A percentile compares a stretch with the other conserved stretches of the same genome.
Conservation (phyloP, 1,140 invertebrate genomes). For the Nomia melanderi region DNA sequence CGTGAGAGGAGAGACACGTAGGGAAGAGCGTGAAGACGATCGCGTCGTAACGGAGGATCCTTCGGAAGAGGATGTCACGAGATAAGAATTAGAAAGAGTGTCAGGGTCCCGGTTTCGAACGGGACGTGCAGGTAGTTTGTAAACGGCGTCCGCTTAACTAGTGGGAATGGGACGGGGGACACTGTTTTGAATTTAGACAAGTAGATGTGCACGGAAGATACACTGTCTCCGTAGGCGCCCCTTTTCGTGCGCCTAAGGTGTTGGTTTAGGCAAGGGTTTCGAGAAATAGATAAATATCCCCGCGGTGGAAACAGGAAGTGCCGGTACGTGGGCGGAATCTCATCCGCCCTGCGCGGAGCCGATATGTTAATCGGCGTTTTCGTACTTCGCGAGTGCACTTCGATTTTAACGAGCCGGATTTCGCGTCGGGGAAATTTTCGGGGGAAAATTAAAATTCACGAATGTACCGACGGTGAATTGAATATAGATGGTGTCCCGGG, state of each 20-base stretch:
- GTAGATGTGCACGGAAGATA: constrained; percentile 65
- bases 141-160: neutral
- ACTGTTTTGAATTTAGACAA: constrained; percentile 56
- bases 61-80: constrained; percentile 57
- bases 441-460: neutral
- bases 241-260: constrained; percentile 66
- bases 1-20: too few species aligned
- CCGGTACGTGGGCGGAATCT: constrained; percentile 69
- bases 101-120: constrained; percentile 37
- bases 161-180: constrained; percentile 24
- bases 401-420: neutral
- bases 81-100: constrained; percentile 54
- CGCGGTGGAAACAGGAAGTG: constrained; percentile 68
- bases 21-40: constrained; percentile 53
- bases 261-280: constrained; percentile 72
- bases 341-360: constrained; percentile 16
- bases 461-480: neutral
- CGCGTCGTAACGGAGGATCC: constrained; percentile 47
- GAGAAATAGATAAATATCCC: constrained; percentile 72
- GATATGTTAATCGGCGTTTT: constrained; percentile 33
- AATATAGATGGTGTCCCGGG: neutral
- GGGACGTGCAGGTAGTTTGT: constrained; percentile 57
- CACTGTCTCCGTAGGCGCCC: constrained; percentile 62
- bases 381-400: constrained; percentile 21
- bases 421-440: neutral